Evolutionary conservation across 2,113 vertebrate genomes (phyloP).

Genomic region (Urocitellus parryii): DNA sequence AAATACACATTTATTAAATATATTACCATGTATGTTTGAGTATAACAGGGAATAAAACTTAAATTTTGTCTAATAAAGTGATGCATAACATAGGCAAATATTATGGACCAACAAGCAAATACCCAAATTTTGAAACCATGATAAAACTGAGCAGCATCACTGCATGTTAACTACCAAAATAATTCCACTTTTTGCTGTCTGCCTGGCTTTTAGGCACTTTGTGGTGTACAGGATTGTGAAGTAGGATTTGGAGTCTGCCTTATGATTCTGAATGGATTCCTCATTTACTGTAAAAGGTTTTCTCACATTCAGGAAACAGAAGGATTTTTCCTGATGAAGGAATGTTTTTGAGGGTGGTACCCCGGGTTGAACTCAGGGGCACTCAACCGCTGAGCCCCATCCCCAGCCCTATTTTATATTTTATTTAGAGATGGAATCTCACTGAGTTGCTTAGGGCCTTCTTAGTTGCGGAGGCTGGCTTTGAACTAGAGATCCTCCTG

Average conservation of each 20-base stretch:
- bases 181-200: background rate
- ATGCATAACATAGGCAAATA: background rate
- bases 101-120: background rate
- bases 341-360: background rate
- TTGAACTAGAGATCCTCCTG: too few species aligned
- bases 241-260: background rate
- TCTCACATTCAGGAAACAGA: background rate
- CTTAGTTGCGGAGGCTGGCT: too few species aligned
- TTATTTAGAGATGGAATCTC: too few species aligned
- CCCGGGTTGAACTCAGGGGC: too few species aligned
- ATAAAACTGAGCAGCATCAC: background rate
- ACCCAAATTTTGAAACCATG: background rate
- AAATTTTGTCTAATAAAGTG: background rate
- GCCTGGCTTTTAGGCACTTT: background rate
- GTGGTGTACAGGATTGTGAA: background rate
- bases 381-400: too few species aligned
- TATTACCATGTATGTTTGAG: background rate
- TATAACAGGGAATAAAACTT: background rate
- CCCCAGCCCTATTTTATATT: too few species aligned
- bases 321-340: background rate
- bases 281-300: background rate
- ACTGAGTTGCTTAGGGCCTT: too few species aligned
- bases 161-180: background rate
- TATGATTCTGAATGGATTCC: background rate
- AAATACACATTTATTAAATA: background rate